A percentile compares a stretch with the other conserved stretches of the same genome.
Evolutionary conservation across 2,113 vertebrate species (phyloP).

Genomic region (Stegostoma tigrinum): DNA sequence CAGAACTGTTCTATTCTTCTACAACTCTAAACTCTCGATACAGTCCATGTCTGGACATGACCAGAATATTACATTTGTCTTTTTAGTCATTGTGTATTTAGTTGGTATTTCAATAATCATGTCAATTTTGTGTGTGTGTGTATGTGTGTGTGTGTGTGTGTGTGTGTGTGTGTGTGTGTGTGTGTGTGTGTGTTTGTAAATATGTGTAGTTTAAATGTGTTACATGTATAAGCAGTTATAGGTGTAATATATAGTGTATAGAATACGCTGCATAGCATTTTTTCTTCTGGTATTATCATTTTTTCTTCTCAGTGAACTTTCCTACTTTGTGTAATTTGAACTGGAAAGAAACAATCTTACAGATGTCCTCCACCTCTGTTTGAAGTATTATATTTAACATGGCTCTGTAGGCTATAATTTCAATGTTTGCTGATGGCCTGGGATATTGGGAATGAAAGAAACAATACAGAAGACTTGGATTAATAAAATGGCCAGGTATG

Average conservation of each 20-base stretch:
- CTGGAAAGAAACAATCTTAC: neutral
- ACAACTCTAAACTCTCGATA: neutral
- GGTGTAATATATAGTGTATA: neutral
- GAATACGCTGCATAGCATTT: neutral
- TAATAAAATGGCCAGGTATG: neutral
- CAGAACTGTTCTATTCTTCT: neutral
- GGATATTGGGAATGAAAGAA: no score
- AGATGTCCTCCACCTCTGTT: neutral
- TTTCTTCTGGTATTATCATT: neutral
- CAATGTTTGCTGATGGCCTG: neutral
- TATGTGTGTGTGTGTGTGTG: no score
- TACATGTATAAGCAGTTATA: neutral
- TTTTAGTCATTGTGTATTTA: neutral
- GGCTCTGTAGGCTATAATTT: neutral
- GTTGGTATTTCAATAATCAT: neutral
- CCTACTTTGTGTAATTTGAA: neutral
- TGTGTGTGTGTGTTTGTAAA: no score
- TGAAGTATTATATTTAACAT: neutral
- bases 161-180: no score
- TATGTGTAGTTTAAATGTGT: neutral
- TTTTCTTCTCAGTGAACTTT: neutral
- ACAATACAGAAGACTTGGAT: no score
- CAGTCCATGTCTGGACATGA: neutral
- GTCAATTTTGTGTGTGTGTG: neutral
- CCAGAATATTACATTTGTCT: neutral